A percentile compares a stretch with the other conserved stretches of the same genome.
These are phyloP conservation scores for Danionella cerebrum DNA, from an alignment of 2,113 vertebrate species.

Conservation along the genomic window DNA sequence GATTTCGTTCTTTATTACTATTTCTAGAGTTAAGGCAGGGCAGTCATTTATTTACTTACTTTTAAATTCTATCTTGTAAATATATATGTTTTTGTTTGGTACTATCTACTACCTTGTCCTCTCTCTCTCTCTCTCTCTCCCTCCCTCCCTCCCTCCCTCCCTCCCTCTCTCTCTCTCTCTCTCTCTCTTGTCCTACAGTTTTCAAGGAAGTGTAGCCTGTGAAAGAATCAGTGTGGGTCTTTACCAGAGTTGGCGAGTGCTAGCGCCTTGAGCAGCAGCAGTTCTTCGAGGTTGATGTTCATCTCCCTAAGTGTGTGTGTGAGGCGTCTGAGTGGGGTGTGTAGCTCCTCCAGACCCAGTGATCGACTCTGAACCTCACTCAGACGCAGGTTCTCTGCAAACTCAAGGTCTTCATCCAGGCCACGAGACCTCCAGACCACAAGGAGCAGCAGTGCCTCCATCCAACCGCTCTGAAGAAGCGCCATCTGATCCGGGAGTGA, in stretches of 20 bases:
- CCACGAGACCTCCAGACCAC: slow-evolving; percentile 59
- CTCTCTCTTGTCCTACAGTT: no score
- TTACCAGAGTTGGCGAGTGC: slow-evolving; percentile 63
- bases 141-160: no score
- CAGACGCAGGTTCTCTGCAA: slow-evolving; percentile 56
- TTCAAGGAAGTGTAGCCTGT: no score
- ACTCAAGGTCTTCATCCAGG: slow-evolving; percentile 48
- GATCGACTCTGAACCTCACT: slow-evolving; percentile 45
- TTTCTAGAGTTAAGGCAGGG: no score
- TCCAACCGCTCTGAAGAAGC: slow-evolving; percentile 64
- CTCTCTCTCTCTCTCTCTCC: no score
- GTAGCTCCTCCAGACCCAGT: slow-evolving; percentile 52
- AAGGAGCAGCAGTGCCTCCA: slow-evolving; percentile 60
- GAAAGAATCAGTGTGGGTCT: no score
- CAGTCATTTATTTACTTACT: no score
- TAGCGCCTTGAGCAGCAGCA: slow-evolving; percentile 58
- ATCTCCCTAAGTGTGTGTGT: slow-evolving; percentile 50
- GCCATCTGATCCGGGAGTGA: slow-evolving; percentile 66
- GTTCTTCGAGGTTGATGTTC: slow-evolving; percentile 55
- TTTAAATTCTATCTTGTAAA: no score
- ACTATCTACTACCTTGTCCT: no score
- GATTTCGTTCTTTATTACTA: no score
- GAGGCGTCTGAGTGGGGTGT: slow-evolving; percentile 56
- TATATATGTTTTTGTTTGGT: no score
- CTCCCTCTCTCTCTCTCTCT: no score